Percentiles rank a stretch among this genome's conserved stretches.
Evolutionary conservation across 64 coral and sea anemone genomes (phyloP).

Genomic region (Astreopora myriophthalma): DNA sequence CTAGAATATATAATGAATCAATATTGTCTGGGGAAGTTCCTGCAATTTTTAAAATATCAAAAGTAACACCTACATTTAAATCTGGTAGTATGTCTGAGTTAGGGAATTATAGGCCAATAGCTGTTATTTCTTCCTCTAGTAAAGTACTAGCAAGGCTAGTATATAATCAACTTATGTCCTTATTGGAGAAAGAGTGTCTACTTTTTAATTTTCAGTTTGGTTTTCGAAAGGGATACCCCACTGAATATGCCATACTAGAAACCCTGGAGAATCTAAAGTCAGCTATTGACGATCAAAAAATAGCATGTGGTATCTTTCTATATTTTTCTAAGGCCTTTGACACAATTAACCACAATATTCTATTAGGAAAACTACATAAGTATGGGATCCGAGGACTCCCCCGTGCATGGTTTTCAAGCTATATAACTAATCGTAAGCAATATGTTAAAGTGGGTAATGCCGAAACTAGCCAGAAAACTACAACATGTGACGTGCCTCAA

Average conservation of each 20-base stretch:
- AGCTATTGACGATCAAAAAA: not conserved
- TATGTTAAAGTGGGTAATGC: not conserved
- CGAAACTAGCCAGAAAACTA: not conserved
- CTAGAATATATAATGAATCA: no score
- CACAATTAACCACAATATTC: not conserved
- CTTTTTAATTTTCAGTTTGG: not conserved
- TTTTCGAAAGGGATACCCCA: not conserved
- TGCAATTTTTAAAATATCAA: no score
- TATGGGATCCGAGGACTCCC: not conserved
- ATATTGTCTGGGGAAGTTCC: no score
- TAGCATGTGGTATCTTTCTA: not conserved
- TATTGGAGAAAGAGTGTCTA: not conserved
- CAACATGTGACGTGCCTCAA: not conserved
- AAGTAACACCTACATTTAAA: no score
- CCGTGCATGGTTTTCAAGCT: constrained; percentile 1
- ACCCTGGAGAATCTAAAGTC: not conserved
- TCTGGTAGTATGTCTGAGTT: not conserved
- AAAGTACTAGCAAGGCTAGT: not conserved
- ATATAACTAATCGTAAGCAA: not conserved
- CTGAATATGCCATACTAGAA: not conserved
- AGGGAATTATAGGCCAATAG: constrained; percentile 1
- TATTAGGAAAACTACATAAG: not conserved
- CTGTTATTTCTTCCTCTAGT: not conserved
- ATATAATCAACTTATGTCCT: not conserved
- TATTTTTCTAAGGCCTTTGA: not conserved